A percentile compares a stretch with the other conserved stretches of the same genome.
Conservation (phyloP, 2,797 vertebrate genomes). For the Valencia hispanica region DNA sequence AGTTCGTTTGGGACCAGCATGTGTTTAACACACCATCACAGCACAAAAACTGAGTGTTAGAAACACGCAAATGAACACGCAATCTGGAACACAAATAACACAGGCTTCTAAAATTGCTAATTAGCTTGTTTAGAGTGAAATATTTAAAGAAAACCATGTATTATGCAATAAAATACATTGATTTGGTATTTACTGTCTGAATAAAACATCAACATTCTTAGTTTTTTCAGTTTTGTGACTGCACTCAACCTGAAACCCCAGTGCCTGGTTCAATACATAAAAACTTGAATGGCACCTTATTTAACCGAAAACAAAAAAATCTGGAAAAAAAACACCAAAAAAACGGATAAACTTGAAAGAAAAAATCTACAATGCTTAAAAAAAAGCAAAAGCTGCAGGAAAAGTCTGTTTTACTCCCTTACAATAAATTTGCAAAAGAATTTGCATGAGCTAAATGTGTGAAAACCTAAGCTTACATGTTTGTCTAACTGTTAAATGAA, state of each 20-base stretch:
- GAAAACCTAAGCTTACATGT: neutral
- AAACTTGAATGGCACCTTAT: neutral
- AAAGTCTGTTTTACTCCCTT: neutral
- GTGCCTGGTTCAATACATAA: neutral
- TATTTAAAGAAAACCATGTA: slow-evolving; percentile 70
- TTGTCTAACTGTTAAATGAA: neutral
- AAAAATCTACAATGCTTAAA: neutral
- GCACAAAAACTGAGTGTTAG: neutral
- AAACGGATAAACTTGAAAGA: neutral
- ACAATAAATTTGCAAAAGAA: neutral
- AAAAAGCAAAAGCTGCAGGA: neutral
- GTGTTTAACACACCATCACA: slow-evolving; percentile 16
- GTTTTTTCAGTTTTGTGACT: slow-evolving; percentile 17
- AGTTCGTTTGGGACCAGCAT: slow-evolving; percentile 37
- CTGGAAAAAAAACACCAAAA: neutral
- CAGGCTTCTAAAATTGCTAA: slow-evolving; percentile 44
- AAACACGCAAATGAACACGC: slow-evolving; percentile 17
- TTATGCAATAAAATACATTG: slow-evolving; percentile 67
- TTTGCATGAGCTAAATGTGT: neutral
- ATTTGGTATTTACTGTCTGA: slow-evolving; percentile 66
- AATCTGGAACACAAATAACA: slow-evolving; percentile 1
- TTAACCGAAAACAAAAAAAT: slow-evolving; percentile 1
- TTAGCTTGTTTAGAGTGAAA: slow-evolving; percentile 69
- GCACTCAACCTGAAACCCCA: neutral
- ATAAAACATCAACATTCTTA: slow-evolving; percentile 62